phyloP scores from a whole-genome alignment of 2,113 vertebrate species.

The Anseranas semipalmata region DNA sequence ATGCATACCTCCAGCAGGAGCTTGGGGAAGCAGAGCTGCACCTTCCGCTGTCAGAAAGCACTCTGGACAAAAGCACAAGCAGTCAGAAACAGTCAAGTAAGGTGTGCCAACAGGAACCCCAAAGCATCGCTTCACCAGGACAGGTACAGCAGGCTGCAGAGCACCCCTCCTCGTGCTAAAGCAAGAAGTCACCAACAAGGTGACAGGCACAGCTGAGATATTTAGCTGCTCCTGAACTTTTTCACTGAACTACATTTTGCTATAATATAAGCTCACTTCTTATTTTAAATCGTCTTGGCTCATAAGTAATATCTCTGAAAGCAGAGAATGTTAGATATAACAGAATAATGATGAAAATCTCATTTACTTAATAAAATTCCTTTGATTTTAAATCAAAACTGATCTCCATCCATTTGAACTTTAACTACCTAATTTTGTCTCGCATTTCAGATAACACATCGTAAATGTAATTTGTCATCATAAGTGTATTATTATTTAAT shows the following conservation, averaged over 20 bases:
- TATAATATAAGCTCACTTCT: not conserved
- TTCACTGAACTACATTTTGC: not conserved
- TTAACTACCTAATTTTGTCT: conserved; percentile 78
- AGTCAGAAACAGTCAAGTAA: not conserved
- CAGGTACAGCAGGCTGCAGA: not conserved
- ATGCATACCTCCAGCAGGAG: accelerated
- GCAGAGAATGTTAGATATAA: conserved; percentile 69
- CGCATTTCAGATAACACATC: conserved; percentile 76
- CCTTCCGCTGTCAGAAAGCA: accelerated
- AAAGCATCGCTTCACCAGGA: not conserved
- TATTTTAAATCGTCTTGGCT: conserved; percentile 8
- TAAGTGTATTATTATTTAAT: conserved; percentile 83
- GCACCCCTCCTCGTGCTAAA: accelerated
- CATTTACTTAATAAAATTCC: conserved; percentile 80
- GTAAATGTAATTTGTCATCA: conserved; percentile 87
- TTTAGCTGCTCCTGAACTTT: not conserved
- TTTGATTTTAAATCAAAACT: conserved; percentile 79
- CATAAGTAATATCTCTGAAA: conserved; percentile 65
- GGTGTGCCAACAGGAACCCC: not conserved
- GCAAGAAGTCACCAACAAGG: not conserved
- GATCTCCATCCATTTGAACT: conserved; percentile 78
- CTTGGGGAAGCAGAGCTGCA: not conserved
- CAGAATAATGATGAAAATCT: conserved; percentile 69
- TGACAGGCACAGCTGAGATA: not conserved
- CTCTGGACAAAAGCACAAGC: not conserved